Evolutionary conservation across 2,888 invertebrate genomes (phyloP).

Genomic region (Griposia aprilina): DNA sequence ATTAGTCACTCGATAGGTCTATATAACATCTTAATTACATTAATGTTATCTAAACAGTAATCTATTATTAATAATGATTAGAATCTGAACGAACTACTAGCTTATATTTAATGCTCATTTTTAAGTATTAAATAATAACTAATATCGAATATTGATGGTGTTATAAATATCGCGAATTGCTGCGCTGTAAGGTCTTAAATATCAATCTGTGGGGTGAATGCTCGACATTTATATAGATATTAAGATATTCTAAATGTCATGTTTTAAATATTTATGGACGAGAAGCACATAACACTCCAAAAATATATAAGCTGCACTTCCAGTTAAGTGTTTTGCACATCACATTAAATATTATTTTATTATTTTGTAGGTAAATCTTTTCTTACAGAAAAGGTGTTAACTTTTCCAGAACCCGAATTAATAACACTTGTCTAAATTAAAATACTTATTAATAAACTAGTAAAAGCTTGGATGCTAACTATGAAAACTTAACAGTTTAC

Average conservation of each 20-base stretch:
- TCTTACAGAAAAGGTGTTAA: no score
- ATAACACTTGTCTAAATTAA: no score
- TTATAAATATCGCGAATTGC: slow-evolving; percentile 32
- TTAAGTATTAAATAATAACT: slow-evolving; percentile 15
- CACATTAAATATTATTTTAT: no score
- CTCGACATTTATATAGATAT: slow-evolving; percentile 54
- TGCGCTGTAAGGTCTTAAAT: slow-evolving; percentile 39
- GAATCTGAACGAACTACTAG: not conserved
- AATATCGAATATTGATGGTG: slow-evolving; percentile 25
- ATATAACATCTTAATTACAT: not conserved
- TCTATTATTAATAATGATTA: not conserved
- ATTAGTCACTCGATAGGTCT: not conserved
- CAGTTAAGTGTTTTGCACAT: not conserved
- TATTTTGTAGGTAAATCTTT: not conserved
- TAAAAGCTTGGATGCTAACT: not conserved
- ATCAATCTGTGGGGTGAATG: slow-evolving; percentile 57
- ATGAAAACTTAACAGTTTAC: not conserved
- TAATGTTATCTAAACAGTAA: not conserved
- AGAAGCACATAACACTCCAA: slow-evolving; percentile 22
- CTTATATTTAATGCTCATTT: slow-evolving; percentile 4
- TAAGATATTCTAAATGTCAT: slow-evolving; percentile 30
- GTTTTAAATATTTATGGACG: slow-evolving; percentile 32
- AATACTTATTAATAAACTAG: not conserved
- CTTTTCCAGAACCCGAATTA: no score
- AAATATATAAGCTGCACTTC: slow-evolving; percentile 17